Evolutionary conservation across 2,888 invertebrate species (phyloP).

Genomic region (Dichetophora obliterata): DNA sequence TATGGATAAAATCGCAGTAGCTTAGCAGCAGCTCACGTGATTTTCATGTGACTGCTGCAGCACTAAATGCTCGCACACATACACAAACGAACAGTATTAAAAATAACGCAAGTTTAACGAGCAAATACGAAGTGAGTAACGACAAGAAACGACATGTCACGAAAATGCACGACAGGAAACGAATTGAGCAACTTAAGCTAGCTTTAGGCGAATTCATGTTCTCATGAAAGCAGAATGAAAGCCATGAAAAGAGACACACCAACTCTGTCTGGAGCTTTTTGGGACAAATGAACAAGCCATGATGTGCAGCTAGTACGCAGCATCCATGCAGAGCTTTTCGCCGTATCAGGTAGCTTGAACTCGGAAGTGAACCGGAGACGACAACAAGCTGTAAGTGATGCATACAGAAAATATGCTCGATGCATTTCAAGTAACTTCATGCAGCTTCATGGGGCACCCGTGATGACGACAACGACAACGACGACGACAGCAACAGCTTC

Average conservation of each 20-base stretch:
- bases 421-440: constrained; percentile 14
- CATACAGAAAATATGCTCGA: constrained; percentile 38
- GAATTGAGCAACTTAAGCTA: no score
- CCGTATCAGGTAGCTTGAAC: not conserved
- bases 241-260: not conserved
- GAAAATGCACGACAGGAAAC: no score
- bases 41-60: not conserved
- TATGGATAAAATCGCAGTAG: constrained; percentile 15
- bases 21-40: constrained; percentile 20
- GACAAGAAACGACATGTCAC: no score
- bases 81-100: not conserved
- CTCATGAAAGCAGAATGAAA: no score
- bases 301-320: constrained; percentile 37
- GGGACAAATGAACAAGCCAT: constrained; percentile 38
- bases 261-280: constrained; percentile 46
- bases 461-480: not conserved
- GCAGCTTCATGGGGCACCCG: not conserved
- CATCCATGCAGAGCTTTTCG: constrained; percentile 43
- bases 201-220: no score
- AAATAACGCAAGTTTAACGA: no score
- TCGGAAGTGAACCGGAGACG: constrained; percentile 3
- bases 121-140: no score
- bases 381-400: not conserved
- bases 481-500: not conserved
- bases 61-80: not conserved